Evolutionary conservation across 2,797 vertebrate genomes (phyloP).

Genomic region (Sebastes kiyomatsui): DNA sequence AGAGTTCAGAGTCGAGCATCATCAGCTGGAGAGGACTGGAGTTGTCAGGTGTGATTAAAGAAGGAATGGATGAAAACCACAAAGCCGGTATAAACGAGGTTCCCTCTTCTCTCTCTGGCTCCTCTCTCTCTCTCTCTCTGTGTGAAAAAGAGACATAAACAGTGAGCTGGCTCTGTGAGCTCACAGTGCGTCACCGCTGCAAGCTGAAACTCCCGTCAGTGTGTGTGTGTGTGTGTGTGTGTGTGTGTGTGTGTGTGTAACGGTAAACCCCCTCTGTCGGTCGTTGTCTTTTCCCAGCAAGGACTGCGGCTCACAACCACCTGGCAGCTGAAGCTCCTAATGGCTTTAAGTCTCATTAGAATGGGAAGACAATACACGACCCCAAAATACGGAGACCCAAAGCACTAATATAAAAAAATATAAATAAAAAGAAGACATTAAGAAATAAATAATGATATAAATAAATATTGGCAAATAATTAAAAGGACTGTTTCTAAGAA

Average conservation of each 20-base stretch:
- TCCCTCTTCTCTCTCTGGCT: conserved; percentile 14
- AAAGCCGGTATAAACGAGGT: conserved; percentile 65
- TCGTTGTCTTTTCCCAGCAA: neutral
- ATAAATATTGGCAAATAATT: neutral
- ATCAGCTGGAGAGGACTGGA: conserved; percentile 1
- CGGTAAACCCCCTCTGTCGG: conserved; percentile 31
- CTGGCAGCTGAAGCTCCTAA: neutral
- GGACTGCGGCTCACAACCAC: conserved; percentile 1
- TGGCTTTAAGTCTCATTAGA: neutral
- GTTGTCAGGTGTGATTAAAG: conserved; percentile 20
- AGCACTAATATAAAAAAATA: no score
- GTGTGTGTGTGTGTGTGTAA: neutral
- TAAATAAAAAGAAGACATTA: neutral
- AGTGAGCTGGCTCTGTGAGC: conserved; percentile 58
- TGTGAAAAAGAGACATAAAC: conserved; percentile 47
- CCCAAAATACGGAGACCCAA: neutral
- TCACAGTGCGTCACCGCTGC: conserved; percentile 76
- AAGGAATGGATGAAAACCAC: conserved; percentile 53
- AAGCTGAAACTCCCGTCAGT: conserved; percentile 59
- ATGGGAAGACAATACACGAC: neutral
- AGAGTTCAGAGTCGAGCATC: conserved; percentile 56
- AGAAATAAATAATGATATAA: neutral
- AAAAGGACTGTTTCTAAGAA: no score
- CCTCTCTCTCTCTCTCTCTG: neutral
- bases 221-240: neutral